Base-by-base conservation (phyloP, 2,113 vertebrate genomes). In the Calidris pugnax region DNA sequence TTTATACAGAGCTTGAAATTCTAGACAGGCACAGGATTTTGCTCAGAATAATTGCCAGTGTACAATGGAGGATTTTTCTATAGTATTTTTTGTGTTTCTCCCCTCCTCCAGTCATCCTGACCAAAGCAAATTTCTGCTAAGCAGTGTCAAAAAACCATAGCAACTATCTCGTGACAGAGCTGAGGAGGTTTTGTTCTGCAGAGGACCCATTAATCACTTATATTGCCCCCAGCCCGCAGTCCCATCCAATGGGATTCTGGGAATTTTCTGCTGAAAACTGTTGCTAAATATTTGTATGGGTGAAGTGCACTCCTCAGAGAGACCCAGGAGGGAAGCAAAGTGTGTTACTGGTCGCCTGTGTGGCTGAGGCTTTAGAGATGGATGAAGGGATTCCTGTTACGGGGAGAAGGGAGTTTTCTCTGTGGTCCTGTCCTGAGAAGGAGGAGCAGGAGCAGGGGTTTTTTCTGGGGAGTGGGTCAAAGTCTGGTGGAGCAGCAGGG, bases 91-190 rank as follows among this genome's bases (percentile, higher is more conserved):
- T 87, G 39, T 92, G 66, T 63, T 93, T 95, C 88, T 92, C 39
- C 51, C 50, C 73, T 93, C 73, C 69, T 95, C 64, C 87, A 85
- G 27, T 91, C 67, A 45, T 17, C 23, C 48, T 19, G 18, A 82
- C 88, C 94, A 95, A 96, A 87, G 82, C 51, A 94, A 86, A 97
- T 97, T 93, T 93, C 93, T 97, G 73, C 86, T 83, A 73, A 82
- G 85, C 41, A 2, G 57, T 88, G 64, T 98, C 88, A 87, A 77
- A 97, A 95, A 91, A 81, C 97, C 97, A 97, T 87, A 84, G 95
- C 95, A 97, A 96, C 97, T 96, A 97, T 97, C 97, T 97, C 43
- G 85, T 93, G 96, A 95, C 95, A 94, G 89, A 57, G 84, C 45
- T 50, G 81, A 89, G 84, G 37, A 93, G 82, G 88, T 93, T 97